Evolutionary conservation across 2,797 vertebrate species (phyloP).

Genomic region (Enteromius mattozi): DNA sequence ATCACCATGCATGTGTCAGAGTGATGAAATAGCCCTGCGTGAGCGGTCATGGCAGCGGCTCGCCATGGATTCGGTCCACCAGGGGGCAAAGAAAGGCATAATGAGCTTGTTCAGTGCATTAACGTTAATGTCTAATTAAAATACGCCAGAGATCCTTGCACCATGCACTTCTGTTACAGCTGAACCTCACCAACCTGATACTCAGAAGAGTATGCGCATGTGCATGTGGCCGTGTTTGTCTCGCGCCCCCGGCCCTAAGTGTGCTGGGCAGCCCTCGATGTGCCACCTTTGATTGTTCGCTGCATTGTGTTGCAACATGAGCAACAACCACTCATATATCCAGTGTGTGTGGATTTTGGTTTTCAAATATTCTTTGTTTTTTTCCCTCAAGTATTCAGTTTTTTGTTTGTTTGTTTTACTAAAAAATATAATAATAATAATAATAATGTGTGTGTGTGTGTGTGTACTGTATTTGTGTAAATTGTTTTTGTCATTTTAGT

Average conservation of each 20-base stretch:
- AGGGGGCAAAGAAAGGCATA: conserved; percentile 64
- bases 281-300: conserved; percentile 71
- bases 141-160: conserved; percentile 61
- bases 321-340: conserved; percentile 3
- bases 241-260: not conserved
- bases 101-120: conserved; percentile 72
- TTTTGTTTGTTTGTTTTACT: not conserved
- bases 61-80: conserved; percentile 66
- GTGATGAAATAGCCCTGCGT: conserved; percentile 68
- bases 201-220: conserved; percentile 65
- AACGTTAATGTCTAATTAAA: conserved; percentile 78
- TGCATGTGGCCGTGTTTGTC: conserved; percentile 58
- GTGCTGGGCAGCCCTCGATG: conserved; percentile 48
- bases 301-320: conserved; percentile 28
- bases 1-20: conserved; percentile 74
- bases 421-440: no score
- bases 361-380: not conserved
- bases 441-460: no score
- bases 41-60: conserved; percentile 66
- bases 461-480: no score
- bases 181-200: conserved; percentile 43
- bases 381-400: not conserved
- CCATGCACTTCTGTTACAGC: conserved; percentile 49
- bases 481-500: not conserved
- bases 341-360: not conserved